Base-by-base conservation (phyloP, 2,888 invertebrate genomes). In the Apamea sordens region DNA sequence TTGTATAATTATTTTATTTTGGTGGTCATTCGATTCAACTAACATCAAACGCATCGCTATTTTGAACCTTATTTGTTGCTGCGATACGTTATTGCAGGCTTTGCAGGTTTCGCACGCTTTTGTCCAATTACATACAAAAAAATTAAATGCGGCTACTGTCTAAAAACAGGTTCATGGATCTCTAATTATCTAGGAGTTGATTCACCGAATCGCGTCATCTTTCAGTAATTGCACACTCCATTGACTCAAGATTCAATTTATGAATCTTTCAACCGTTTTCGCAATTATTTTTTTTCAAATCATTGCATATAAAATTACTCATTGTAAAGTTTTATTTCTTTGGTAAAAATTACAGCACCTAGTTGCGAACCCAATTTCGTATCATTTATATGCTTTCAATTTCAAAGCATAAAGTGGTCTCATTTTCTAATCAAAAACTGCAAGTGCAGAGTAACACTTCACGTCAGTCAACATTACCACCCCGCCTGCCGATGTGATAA, bases 401-500 rank as follows among this genome's bases (percentile, higher is more conserved):
- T 44, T 56, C 18, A 44, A 59, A 75, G 11, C 44, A 32, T 24
- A 59, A 44, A 75, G 7, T 24, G 44, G 32, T 21, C n/a, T 11
- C 11, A 76, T 76, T 36, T n/a, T 75, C 28, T 61, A 67, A 65
- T 65, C 6, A 32, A 21, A 76, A 78, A 70, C 32, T 81, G 69
- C 77, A 77, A 82, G 59, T 75, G 74, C 73, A 50, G 21, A 61
- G 2, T 36, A 28, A 69, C 24, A 50, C n/a, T 77, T 56, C 32
- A 77, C 47, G 69, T 47, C 78, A 50, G 21, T 77, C 53, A 28
- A 21, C 41, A 80, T 80, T 61, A 53, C 44, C 36, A 82, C 76
- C 47, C 44, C 77, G 18, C 56, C 50, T 69, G 77, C 41, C 77
- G 56, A 69, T 69, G 15, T 81, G 64, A 77, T 77, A 81, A 81